Evolutionary conservation across 2,888 invertebrate species (phyloP).

Genomic region (Lithophane socia): DNA sequence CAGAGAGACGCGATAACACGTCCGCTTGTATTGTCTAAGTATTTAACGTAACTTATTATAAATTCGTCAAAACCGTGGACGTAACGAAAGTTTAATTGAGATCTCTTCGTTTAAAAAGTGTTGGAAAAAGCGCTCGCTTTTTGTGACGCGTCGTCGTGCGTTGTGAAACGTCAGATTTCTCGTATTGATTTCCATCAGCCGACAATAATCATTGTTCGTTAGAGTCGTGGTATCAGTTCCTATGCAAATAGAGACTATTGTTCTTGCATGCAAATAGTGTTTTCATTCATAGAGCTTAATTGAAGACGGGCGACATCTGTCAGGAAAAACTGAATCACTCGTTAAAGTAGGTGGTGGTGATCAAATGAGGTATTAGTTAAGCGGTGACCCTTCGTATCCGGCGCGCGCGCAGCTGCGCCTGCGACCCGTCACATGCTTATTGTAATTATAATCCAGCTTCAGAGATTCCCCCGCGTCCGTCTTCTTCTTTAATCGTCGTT

Average conservation of each 20-base stretch:
- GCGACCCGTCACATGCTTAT: constrained; percentile 79
- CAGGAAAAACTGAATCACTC: constrained; percentile 88
- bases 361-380: constrained; percentile 85
- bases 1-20: constrained; percentile 78
- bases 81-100: constrained; percentile 82
- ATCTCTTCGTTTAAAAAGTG: constrained; percentile 70
- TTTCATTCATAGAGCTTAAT: constrained; percentile 87
- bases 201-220: constrained; percentile 87
- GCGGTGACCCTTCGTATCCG: constrained; percentile 89
- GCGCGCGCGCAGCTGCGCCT: constrained; percentile 83
- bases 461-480: constrained; percentile 72
- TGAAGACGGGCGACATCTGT: constrained; percentile 87
- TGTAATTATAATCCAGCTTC: constrained; percentile 80
- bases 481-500: constrained; percentile 66
- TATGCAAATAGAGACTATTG: constrained; percentile 86
- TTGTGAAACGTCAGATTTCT: constrained; percentile 86
- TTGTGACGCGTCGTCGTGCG: constrained; percentile 72
- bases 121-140: constrained; percentile 71
- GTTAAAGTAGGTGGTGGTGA: constrained; percentile 81
- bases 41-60: constrained; percentile 80
- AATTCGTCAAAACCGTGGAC: constrained; percentile 84
- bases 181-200: constrained; percentile 84
- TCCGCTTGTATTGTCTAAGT: constrained; percentile 80
- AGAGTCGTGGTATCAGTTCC: constrained; percentile 75
- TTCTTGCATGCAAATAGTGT: constrained; percentile 86